Conservation (phyloP, 2,888 invertebrate genomes). For the Caenorhabditis angaria region DNA sequence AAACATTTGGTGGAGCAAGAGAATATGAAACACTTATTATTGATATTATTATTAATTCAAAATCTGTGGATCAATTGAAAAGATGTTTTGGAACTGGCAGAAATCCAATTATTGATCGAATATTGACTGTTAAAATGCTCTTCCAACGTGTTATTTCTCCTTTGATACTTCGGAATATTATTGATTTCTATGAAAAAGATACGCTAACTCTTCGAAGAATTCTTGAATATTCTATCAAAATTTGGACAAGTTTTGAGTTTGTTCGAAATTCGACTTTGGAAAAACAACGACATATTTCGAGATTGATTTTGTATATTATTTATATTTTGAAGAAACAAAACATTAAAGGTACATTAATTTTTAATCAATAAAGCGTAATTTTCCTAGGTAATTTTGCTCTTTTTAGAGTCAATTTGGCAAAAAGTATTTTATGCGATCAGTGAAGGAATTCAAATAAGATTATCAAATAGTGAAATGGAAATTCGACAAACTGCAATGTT, state of each 20-base stretch:
- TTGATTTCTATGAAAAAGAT: not conserved
- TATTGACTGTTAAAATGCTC: not conserved
- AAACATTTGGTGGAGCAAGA: slow-evolving; percentile 17
- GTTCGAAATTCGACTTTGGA: not conserved
- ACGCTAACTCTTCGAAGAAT: not conserved
- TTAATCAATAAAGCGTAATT: too few relatives aligned
- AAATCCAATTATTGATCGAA: not conserved
- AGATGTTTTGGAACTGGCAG: not conserved
- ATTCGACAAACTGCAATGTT: slow-evolving; percentile 6
- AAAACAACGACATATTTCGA: not conserved
- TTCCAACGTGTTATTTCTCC: slow-evolving; percentile 3
- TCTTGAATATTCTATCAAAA: not conserved
- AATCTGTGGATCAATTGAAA: not conserved
- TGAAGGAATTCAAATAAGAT: slow-evolving; percentile 1
- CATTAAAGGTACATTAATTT: not conserved
- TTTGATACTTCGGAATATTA: not conserved
- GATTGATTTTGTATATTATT: slow-evolving; percentile 6
- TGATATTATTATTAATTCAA: slow-evolving; percentile 4
- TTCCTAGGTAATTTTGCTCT: too few relatives aligned
- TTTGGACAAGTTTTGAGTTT: slow-evolving; percentile 4
- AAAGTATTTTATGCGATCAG: not conserved
- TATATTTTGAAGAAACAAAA: not conserved
- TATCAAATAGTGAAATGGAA: slow-evolving; percentile 5
- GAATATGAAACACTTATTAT: slow-evolving; percentile 24
- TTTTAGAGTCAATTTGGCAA: slow-evolving; percentile 1